A percentile compares a stretch with the other conserved stretches of the same genome.
These are phyloP conservation scores for Drosophila niveifrons DNA, from an alignment of 2,888 invertebrate genomes.

Conservation along the genomic window DNA sequence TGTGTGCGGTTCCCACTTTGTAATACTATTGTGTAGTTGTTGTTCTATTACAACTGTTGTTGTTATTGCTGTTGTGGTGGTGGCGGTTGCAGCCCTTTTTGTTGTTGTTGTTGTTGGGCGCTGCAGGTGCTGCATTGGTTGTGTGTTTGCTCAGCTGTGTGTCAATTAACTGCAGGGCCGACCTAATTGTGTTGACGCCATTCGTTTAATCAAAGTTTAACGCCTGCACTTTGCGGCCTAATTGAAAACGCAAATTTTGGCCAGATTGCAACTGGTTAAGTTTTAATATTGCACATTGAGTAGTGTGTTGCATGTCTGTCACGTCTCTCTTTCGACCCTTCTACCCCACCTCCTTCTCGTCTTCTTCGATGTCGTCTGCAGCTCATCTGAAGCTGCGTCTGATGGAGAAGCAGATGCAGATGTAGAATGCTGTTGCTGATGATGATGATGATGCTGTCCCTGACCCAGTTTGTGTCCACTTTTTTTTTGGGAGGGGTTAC, in stretches of 20 bases:
- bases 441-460: constrained; percentile 46
- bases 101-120: neutral
- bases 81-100: constrained; percentile 1
- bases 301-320: constrained; percentile 2
- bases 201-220: constrained; percentile 71
- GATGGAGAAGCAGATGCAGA: neutral
- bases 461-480: constrained; percentile 63
- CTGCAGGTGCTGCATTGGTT: constrained; percentile 35
- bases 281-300: constrained; percentile 35
- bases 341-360: neutral
- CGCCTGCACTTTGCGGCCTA: constrained; percentile 58
- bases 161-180: constrained; percentile 68
- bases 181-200: constrained; percentile 75
- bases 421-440: constrained; percentile 9
- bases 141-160: constrained; percentile 62
- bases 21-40: constrained; percentile 18
- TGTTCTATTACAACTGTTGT: constrained; percentile 8
- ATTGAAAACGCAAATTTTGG: constrained; percentile 66
- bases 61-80: neutral
- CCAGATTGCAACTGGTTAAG: constrained; percentile 44
- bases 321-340: neutral
- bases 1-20: constrained; percentile 17
- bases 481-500: constrained; percentile 22
- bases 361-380: constrained; percentile 49
- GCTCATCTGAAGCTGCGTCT: constrained; percentile 1